Base-by-base conservation (phyloP, 2,888 invertebrate species). In the Selenia dentaria region DNA sequence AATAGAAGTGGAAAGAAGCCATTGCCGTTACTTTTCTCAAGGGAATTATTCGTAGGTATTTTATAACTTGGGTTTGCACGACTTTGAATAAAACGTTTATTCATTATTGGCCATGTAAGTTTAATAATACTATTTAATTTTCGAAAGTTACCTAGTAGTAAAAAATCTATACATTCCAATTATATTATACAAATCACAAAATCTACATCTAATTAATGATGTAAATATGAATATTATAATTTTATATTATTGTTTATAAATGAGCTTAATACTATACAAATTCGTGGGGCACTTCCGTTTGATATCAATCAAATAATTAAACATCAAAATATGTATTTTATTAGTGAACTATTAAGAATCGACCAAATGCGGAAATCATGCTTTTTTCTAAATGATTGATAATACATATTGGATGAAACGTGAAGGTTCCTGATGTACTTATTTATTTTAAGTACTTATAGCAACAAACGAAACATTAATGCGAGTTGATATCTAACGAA, bases 251-350 rank as follows among this genome's bases (percentile, higher is more conserved):
- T 22, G 18, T 70, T n/a, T 68, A 63, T 58, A 59, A 68, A 74
- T 73, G 78, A 74, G 67, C 80, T 83, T 84, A 84, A 84, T 59
- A 79, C 64, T 70, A 74, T 76, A 83, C 81, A 86, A 85, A 85
- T 86, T 85, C 85, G 83, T 83, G 83, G 83, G 83, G 84, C 81
- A 84, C 80, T 83, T 80, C 71, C 59, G 68, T 77, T 67, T 65
- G 70, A 28, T 43, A 41, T 44, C 31, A 48, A 51, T 54, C 29
- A 27, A 44, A 50, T 49, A 16, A 35, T 43, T 62, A 64, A 62
- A 64, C 54, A 64, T 60, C 57, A 67, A 60, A 67, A n/a, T 22
- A 27, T 62, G 38, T 16, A 39, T 22, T 59, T 57, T 64, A 50
- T 53, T 67, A 69, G 68, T 70, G 67, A 64, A 69, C 59, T 54